Evolutionary conservation across 2,113 vertebrate species (phyloP).

Genomic region (Myotis davidii): DNA sequence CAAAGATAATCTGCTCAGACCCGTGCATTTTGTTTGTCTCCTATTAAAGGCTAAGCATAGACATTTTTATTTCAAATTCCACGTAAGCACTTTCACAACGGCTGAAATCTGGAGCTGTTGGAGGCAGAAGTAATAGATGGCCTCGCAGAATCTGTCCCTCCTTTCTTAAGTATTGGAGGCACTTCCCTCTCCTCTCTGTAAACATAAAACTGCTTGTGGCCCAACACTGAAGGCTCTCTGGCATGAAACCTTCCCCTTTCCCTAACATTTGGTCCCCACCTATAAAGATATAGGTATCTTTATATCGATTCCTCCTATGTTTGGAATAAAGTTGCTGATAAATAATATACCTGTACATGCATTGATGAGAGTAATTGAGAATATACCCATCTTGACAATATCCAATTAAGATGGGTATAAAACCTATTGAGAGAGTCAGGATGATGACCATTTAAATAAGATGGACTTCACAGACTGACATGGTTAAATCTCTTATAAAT

Average conservation of each 20-base stretch:
- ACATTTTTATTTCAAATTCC: slow-evolving; percentile 65
- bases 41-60: slow-evolving; percentile 59
- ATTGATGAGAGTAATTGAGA: background rate
- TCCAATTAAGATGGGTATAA: background rate
- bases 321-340: background rate
- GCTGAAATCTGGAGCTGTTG: slow-evolving; percentile 17
- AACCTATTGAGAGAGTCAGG: background rate
- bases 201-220: no score
- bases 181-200: background rate
- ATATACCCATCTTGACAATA: slow-evolving; percentile 15
- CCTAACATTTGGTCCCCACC: background rate
- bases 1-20: slow-evolving; percentile 53
- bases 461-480: background rate
- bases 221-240: background rate
- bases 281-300: background rate
- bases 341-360: background rate
- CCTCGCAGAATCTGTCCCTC: background rate
- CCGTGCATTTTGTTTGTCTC: slow-evolving; percentile 57
- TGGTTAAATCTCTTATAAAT: background rate
- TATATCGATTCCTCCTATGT: background rate
- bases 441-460: background rate
- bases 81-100: slow-evolving; percentile 54
- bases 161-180: no score
- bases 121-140: background rate
- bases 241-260: background rate